Conservation (phyloP, 2,888 invertebrate species). For the Zaprionus bogoriensis region DNA sequence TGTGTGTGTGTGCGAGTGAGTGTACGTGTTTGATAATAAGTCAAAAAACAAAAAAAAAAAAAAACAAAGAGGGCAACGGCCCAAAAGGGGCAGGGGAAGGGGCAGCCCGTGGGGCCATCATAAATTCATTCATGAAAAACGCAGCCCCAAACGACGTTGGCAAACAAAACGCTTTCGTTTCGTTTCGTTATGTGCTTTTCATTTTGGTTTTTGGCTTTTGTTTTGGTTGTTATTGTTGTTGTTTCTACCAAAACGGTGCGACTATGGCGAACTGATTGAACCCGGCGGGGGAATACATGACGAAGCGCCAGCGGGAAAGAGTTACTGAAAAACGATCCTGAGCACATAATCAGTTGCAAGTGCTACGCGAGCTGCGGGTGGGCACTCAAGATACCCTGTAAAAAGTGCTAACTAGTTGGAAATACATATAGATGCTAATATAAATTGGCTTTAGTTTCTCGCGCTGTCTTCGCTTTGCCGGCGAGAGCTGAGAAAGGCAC, state of each 20-base stretch:
- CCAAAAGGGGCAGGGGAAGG: slow-evolving; percentile 10
- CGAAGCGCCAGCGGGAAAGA: slow-evolving; percentile 3
- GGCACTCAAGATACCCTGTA: slow-evolving; percentile 3
- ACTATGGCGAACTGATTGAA: slow-evolving; percentile 24
- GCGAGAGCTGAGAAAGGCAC: no score
- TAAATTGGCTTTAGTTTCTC: no score
- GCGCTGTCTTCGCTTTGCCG: no score
- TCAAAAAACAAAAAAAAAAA: slow-evolving; percentile 30
- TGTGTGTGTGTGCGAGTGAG: slow-evolving; percentile 7
- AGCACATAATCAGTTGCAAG: slow-evolving; percentile 12
- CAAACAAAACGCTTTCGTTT: slow-evolving; percentile 24
- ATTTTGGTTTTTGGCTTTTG: not conserved
- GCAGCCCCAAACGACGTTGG: slow-evolving; percentile 20
- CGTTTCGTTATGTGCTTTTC: not conserved
- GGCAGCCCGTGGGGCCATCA: slow-evolving; percentile 47
- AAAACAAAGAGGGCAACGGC: not conserved
- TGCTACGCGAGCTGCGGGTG: not conserved
- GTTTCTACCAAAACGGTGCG: slow-evolving; percentile 5
- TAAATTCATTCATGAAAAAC: slow-evolving; percentile 75
- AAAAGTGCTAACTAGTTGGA: not conserved
- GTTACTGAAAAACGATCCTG: slow-evolving; percentile 11
- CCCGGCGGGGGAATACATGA: slow-evolving; percentile 5
- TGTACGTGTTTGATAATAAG: slow-evolving; percentile 45
- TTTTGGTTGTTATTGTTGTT: not conserved
- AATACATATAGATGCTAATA: no score